Evolutionary conservation across 2,888 invertebrate genomes (phyloP).

Genomic region (Drosophila niveifrons): DNA sequence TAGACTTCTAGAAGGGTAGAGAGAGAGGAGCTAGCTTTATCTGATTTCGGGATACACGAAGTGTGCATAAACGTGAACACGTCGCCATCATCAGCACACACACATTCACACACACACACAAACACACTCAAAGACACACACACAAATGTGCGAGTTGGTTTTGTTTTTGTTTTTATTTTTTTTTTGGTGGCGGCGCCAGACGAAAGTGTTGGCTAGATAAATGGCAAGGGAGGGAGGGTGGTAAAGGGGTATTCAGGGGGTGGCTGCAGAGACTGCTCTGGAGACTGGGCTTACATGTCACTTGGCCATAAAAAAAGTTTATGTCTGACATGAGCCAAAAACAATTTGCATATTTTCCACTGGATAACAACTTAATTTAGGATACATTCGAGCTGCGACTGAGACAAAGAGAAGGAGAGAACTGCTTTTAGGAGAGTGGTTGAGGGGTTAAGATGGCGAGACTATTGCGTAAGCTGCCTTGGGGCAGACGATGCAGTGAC

Average conservation of each 20-base stretch:
- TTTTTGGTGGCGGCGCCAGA: constrained; percentile 61
- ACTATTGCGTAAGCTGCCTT: constrained; percentile 2
- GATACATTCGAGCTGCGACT: constrained; percentile 1
- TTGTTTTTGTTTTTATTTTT: constrained; percentile 38
- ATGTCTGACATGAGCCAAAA: constrained; percentile 84
- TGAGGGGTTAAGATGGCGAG: neutral
- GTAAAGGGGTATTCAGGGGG: constrained; percentile 5
- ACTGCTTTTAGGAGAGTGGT: neutral
- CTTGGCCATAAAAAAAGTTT: constrained; percentile 83
- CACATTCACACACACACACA: constrained; percentile 20
- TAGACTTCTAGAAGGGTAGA: neutral
- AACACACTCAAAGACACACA: neutral
- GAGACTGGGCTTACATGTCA: constrained; percentile 81
- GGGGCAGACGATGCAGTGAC: neutral
- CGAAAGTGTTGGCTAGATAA: constrained; percentile 75
- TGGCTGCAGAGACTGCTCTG: neutral
- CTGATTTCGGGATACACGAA: constrained; percentile 72
- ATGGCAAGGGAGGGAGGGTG: constrained; percentile 37
- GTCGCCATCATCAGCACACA: constrained; percentile 36
- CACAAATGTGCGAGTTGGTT: constrained; percentile 16
- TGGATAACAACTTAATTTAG: constrained; percentile 84
- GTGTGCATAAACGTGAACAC: constrained; percentile 61
- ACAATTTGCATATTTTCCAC: constrained; percentile 83
- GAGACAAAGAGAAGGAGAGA: neutral
- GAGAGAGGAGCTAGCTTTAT: constrained; percentile 44